Conservation (phyloP, 2,888 invertebrate species). For the Acanthosepion lycidas region DNA sequence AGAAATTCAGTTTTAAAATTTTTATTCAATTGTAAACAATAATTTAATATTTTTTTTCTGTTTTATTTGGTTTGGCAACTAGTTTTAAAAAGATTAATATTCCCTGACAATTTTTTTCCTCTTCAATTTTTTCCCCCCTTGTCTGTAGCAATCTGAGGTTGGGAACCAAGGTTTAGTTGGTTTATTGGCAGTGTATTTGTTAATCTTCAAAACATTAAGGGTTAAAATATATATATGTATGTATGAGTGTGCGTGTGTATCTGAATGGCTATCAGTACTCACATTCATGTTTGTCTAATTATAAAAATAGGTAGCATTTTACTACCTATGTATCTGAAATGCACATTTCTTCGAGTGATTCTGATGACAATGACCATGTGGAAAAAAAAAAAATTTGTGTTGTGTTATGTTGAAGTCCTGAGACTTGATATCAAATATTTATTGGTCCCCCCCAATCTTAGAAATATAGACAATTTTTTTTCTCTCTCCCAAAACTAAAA, state of each 20-base stretch:
- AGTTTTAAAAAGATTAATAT: too few species aligned
- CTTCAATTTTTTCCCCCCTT: background rate
- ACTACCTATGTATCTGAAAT: background rate
- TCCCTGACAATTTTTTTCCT: too few species aligned
- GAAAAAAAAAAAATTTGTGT: background rate
- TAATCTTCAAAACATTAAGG: background rate
- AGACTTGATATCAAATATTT: conserved; percentile 6
- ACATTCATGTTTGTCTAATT: conserved; percentile 20
- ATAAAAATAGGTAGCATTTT: background rate
- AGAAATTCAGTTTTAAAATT: too few species aligned
- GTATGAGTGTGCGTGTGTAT: background rate
- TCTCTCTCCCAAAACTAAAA: background rate
- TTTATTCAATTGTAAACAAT: too few species aligned
- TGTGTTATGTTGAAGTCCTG: conserved; percentile 16
- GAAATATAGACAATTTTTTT: background rate
- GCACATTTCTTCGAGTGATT: background rate
- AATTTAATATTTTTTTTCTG: too few species aligned
- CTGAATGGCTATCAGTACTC: conserved; percentile 3
- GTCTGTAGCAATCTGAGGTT: conserved; percentile 33
- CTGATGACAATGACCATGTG: background rate
- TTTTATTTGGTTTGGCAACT: too few species aligned
- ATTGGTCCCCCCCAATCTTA: background rate
- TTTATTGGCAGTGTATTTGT: background rate
- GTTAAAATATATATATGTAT: background rate
- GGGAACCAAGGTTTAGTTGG: background rate